phyloP scores from a whole-genome alignment of 2,888 invertebrate genomes.

The Hydrotaea cyrtoneurina region DNA sequence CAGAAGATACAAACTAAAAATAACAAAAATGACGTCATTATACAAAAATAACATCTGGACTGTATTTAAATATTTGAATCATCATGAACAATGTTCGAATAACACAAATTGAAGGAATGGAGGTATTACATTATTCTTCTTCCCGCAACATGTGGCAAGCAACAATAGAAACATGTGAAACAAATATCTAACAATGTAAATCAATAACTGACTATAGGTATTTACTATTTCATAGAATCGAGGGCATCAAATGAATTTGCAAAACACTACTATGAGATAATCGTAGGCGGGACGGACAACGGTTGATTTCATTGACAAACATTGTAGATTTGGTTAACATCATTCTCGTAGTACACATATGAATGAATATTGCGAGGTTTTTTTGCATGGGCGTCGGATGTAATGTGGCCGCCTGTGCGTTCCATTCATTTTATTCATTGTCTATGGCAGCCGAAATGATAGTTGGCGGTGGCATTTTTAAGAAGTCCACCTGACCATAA shows the following conservation, averaged over 20 bases:
- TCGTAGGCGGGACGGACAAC: constrained; percentile 52
- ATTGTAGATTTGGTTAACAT: no score
- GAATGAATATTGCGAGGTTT: background rate
- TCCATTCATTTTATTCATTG: constrained; percentile 28
- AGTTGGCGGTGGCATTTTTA: background rate
- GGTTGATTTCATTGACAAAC: constrained; percentile 32
- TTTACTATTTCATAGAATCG: constrained; percentile 8
- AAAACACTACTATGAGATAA: constrained; percentile 57
- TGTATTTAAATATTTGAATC: constrained; percentile 45
- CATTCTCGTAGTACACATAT: background rate
- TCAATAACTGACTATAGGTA: background rate
- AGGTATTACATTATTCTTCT: no score
- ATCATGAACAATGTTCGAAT: constrained; percentile 18
- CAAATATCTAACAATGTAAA: background rate
- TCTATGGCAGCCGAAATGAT: background rate
- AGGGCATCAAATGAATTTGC: constrained; percentile 25
- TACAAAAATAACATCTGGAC: constrained; percentile 54
- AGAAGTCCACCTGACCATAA: background rate
- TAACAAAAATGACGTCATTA: constrained; percentile 63
- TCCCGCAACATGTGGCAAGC: background rate
- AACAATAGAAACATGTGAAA: background rate
- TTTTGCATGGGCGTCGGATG: constrained; percentile 61
- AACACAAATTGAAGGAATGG: background rate
- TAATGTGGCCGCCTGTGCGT: constrained; percentile 13
- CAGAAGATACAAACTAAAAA: constrained; percentile 56